Base-by-base conservation (phyloP, 2,797 vertebrate species). In the Orientallactaga sibirica region DNA sequence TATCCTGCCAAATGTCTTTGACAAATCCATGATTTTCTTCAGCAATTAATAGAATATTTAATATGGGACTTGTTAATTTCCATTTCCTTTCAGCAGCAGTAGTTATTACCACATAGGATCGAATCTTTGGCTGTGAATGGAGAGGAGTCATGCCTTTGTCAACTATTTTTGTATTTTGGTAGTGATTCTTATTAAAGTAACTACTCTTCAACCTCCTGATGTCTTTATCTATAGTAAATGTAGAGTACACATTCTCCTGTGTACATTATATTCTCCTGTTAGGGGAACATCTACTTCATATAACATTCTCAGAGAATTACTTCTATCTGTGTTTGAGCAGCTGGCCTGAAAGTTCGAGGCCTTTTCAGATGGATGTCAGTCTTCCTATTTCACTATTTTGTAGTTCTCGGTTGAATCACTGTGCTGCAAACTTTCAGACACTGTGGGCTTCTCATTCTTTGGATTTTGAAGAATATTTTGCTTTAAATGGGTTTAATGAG, bases 61-160 rank as follows among this genome's bases (percentile, higher is more conserved):
- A 95, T 9, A 94, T n/a, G 55, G 97, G 97, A 85, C 98, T 98
- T 86, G 76, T 89, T 33, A 99, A 91, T 96, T 99, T 99, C 19
- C 99, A 98, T 96, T 99, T 99, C 68, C 98, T 98, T 87, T 98
- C 98, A 73, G 99, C 99, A 87, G 99, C 99, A 10, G 99, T 98
- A 1, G 99, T 99, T 99, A 99, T 98, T 88, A 98, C 97, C 99
- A 99, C 99, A 96, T 99, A 99, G 0, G 99, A 99, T 0, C 92
- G 96, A 61, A 84, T 93, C 97, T 90, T 97, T 97, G 12, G 94
- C 98, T 95, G 98, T 98, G 88, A 98, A 95, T 15, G 98, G 98
- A 58, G 3, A 58, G 9, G 98, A 91, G 58, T 96, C 98, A 92
- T 98, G 91, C 89, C 99, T 99, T 96, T 97, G 97, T 67, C 98